Base-by-base conservation (phyloP, 64 coral and sea anemone species). In the Platygyra sinensis region DNA sequence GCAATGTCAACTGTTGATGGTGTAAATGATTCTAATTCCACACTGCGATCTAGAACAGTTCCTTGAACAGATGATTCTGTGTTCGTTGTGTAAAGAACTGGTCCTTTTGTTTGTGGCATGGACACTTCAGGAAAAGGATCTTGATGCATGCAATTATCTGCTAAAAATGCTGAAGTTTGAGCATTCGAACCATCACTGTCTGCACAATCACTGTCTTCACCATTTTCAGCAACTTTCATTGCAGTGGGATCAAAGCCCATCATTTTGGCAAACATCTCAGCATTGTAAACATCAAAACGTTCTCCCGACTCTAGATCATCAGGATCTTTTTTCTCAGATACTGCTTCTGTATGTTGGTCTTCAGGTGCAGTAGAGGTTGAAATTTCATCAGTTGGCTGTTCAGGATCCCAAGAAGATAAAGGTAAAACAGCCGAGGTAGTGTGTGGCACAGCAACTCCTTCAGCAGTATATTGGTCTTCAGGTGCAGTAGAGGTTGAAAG, bases 221-320 rank as follows among this genome's bases (percentile, higher is more conserved):
- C 27, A 22, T 69, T 71, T 55, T 72, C 63, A 2, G 36, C 77
- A 57, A 60, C 22, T 16, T 60, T 72, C 64, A 72, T 27, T 60
- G 79, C 49, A 5, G 22, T 82, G 8, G 19, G 17, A 28, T 85
- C 28, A 81, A 90, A 80, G 19, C 88, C 88, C 78, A 90, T 60
- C 49, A 82, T 52, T 25, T 90, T 25, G 6, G 78, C 88, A 73
- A 90, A 90, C 22, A 73, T 59, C 2, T 72, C 69, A 73, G 52
- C 42, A 73, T 90, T 80, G 8, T 57, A 67, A 55, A 90, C 52
- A 60, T 90, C 77, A 57, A 90, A 81, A n/a, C n/a, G 77, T 38
- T 90, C 88, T 71, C 57, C 78, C 32, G 15, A 60, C n/a, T 72
- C 17, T 15, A 63, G 20, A 71, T 60, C 67, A n/a, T 72, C 81